Conservation (phyloP, 1,140 invertebrate genomes). For the Bombus superbus region DNA sequence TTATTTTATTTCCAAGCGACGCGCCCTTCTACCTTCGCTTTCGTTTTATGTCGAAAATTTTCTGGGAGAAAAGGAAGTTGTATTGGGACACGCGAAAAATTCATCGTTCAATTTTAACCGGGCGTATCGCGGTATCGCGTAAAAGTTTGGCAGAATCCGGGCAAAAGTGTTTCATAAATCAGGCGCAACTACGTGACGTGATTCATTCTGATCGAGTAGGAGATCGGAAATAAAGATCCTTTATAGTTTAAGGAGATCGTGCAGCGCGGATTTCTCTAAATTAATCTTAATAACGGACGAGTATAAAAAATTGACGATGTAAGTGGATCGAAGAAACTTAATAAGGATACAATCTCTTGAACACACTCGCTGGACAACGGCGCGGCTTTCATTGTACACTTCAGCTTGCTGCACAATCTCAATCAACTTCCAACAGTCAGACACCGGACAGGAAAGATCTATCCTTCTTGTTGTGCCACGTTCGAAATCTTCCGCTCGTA, state of each 20-base stretch:
- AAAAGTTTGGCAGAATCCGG: slow-evolving; percentile 6
- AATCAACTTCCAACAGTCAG: not conserved
- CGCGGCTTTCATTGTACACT: not conserved
- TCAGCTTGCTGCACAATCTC: not conserved
- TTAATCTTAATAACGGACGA: not conserved
- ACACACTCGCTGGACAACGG: not conserved
- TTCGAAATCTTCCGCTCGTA: not conserved
- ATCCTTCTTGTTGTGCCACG: not conserved
- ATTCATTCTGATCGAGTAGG: not conserved
- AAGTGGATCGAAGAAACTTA: not conserved
- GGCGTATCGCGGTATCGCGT: not conserved
- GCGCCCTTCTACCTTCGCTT: not conserved
- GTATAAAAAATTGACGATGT: not conserved
- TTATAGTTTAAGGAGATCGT: not conserved
- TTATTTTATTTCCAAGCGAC: not conserved
- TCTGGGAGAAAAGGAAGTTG: too few relatives aligned
- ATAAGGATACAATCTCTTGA: not conserved
- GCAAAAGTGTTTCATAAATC: slow-evolving; percentile 27
- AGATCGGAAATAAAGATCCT: not conserved
- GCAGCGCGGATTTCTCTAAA: not conserved
- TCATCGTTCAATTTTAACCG: slow-evolving; percentile 20
- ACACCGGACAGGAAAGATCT: not conserved
- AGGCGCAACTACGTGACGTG: not conserved
- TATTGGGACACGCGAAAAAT: not conserved
- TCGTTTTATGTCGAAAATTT: not conserved